Conservation (phyloP, 1,140 invertebrate species). For the Drosophila pruinosa region DNA sequence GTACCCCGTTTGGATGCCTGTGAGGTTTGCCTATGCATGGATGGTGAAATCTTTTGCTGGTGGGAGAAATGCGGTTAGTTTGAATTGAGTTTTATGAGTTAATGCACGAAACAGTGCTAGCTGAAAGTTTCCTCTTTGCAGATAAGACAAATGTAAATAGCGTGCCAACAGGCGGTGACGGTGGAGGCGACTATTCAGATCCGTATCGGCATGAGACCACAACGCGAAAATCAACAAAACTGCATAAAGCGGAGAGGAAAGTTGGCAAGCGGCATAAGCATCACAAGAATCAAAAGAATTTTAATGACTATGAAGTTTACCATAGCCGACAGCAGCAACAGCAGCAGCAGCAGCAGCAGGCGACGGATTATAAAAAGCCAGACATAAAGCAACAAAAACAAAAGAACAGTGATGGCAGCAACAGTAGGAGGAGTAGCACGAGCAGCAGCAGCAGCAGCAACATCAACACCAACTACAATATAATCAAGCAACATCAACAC, state of each 20-base stretch:
- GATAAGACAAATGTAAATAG: conserved; percentile 66
- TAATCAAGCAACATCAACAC: conserved; percentile 69
- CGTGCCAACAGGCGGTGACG: background rate
- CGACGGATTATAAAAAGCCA: conserved; percentile 56
- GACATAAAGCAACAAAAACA: conserved; percentile 57
- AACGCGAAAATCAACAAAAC: conserved; percentile 74
- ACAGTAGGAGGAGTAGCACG: conserved; percentile 42
- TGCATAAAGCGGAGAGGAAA: conserved; percentile 67
- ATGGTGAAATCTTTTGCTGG: conserved; percentile 90
- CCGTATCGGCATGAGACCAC: conserved; percentile 71
- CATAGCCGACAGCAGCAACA: conserved; percentile 56
- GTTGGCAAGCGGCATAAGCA: conserved; percentile 73
- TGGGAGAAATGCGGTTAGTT: conserved; percentile 86
- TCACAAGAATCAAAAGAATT: conserved; percentile 75
- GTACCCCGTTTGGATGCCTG: conserved; percentile 85
- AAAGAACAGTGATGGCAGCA: conserved; percentile 26
- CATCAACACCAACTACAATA: conserved; percentile 62
- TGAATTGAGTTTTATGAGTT: conserved; percentile 37
- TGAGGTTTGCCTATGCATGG: conserved; percentile 88
- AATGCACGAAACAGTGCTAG: conserved; percentile 45
- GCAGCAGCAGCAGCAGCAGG: conserved; percentile 17
- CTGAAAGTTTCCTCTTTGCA: conserved; percentile 57
- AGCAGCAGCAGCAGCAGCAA: conserved; percentile 33
- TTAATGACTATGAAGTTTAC: conserved; percentile 77
- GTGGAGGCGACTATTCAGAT: conserved; percentile 68